These are phyloP conservation scores for Poecile atricapillus DNA, from an alignment of 2,113 vertebrate species.

Conservation along the genomic window DNA sequence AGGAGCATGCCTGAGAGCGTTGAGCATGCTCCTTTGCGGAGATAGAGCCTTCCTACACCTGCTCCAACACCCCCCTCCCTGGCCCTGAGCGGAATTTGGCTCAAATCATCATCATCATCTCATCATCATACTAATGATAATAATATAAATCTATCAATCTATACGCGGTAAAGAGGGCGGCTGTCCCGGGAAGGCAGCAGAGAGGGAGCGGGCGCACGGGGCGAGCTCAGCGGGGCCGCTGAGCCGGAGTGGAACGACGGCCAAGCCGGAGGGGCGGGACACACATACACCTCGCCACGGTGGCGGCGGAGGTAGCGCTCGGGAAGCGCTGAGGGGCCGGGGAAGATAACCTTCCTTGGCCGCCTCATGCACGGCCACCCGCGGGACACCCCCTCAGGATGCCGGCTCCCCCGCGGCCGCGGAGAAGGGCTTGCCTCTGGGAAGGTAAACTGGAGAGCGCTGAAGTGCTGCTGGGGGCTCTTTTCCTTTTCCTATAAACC, in stretches of 20 bases:
- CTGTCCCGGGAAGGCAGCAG: background rate
- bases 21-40: constrained; percentile 35
- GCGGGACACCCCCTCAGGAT: background rate
- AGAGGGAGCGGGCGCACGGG: background rate
- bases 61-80: background rate
- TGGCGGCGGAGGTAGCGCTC: background rate
- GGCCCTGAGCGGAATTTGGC: background rate
- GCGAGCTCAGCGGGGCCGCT: background rate
- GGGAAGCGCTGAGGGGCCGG: background rate
- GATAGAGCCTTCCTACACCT: background rate
- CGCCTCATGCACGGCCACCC: background rate
- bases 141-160: background rate
- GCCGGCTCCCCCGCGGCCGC: background rate
- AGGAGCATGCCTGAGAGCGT: constrained; percentile 2
- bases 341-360: background rate
- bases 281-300: background rate
- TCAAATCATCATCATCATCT: background rate
- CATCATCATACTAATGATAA: background rate
- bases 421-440: background rate
- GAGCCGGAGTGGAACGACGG: background rate
- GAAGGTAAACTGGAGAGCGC: background rate
- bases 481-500: background rate
- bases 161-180: background rate
- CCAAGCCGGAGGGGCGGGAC: background rate
- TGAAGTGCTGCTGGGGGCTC: background rate